Percentiles rank a stretch among this genome's conserved stretches.
These are phyloP conservation scores for Zelostemma sp. DNA, from an alignment of 1,140 invertebrate genomes.

Conservation along the genomic window DNA sequence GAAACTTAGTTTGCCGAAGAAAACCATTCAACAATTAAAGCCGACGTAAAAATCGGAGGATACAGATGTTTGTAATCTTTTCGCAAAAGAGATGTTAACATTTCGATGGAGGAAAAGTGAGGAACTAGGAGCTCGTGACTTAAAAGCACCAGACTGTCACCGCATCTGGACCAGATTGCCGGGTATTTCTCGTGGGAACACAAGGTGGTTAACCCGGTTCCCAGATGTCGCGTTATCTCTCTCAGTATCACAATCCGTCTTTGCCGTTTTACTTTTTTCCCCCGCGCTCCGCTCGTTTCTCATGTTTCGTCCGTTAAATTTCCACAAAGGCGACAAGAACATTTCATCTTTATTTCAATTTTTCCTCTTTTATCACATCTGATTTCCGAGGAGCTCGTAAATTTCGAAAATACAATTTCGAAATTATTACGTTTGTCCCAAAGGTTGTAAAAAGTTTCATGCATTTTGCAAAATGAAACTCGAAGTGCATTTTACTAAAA, in stretches of 20 bases:
- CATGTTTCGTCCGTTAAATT: no score
- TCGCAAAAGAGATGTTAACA: neutral
- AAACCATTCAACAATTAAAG: no score
- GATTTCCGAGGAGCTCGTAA: no score
- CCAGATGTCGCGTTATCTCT: slow-evolving; percentile 48
- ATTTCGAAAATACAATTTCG: no score
- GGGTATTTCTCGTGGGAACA: slow-evolving; percentile 48
- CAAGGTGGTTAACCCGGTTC: slow-evolving; percentile 47
- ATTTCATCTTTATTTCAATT: neutral
- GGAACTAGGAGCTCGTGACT: slow-evolving; percentile 30
- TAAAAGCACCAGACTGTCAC: slow-evolving; percentile 38
- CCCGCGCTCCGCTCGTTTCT: no score
- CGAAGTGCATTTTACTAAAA: no score
- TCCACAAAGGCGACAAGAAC: no score
- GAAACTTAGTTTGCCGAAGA: no score
- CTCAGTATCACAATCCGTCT: slow-evolving; percentile 32
- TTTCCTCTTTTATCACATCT: neutral
- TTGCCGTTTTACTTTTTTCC: slow-evolving; percentile 36
- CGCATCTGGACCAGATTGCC: slow-evolving; percentile 49
- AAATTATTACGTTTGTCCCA: no score
- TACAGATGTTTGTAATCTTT: neutral
- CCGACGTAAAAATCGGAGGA: no score
- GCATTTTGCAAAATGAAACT: no score
- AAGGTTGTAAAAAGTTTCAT: no score
- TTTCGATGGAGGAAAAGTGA: neutral